These are phyloP conservation scores for Nebria ingens DNA, from an alignment of 1,140 invertebrate genomes.

Conservation along the genomic window DNA sequence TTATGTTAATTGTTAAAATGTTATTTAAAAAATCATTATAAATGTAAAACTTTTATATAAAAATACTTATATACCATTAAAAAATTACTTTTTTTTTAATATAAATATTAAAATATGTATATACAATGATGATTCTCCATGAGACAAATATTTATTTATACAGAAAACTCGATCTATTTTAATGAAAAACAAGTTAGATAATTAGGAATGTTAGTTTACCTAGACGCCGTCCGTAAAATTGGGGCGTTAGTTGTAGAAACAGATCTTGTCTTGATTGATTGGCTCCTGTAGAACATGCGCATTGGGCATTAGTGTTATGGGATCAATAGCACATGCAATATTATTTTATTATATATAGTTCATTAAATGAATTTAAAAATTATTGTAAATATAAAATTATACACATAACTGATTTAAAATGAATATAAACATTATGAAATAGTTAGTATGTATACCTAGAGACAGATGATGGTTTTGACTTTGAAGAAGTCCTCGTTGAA, in stretches of 20 bases:
- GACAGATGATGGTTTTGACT: not conserved
- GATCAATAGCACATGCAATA: too few species aligned
- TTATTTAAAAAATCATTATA: too few species aligned
- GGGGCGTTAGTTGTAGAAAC: constrained; percentile 32
- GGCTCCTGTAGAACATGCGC: constrained; percentile 33
- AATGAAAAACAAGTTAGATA: too few species aligned
- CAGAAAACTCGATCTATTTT: too few species aligned
- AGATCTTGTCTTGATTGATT: constrained; percentile 30
- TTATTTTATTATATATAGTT: constrained; percentile 15
- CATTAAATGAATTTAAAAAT: constrained; percentile 1
- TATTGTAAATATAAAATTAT: not conserved
- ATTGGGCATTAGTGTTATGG: constrained; percentile 32
- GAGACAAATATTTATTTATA: too few species aligned
- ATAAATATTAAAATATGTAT: too few species aligned
- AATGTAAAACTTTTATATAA: too few species aligned
- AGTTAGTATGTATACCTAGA: not conserved
- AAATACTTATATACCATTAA: too few species aligned
- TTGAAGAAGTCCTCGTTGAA: not conserved
- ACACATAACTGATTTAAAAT: not conserved
- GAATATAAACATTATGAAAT: not conserved
- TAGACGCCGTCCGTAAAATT: constrained; percentile 32
- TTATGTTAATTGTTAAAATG: too few species aligned
- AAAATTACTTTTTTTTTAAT: too few species aligned
- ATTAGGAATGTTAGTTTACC: constrained; percentile 25
- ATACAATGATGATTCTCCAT: too few species aligned